Conservation (phyloP, 2,797 vertebrate species). For the Bovichtus variegatus region DNA sequence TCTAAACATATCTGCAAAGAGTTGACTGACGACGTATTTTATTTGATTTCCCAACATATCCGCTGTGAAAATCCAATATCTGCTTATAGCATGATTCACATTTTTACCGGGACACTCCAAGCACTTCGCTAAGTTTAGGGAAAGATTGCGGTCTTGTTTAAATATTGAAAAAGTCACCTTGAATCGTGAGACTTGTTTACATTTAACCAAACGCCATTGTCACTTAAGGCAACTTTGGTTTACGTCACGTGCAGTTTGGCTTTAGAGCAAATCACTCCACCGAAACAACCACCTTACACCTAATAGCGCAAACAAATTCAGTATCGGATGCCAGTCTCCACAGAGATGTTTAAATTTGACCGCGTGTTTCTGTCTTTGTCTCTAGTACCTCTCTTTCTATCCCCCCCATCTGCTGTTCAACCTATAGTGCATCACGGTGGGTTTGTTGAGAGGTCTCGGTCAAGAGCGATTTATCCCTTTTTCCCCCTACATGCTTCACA, state of each 20-base stretch:
- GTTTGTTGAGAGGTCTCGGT: slow-evolving; percentile 46
- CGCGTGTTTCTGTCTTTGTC: slow-evolving; percentile 16
- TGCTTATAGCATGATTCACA: neutral
- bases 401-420: slow-evolving; percentile 45
- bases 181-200: neutral
- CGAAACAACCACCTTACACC: neutral
- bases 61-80: neutral
- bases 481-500: slow-evolving; percentile 41
- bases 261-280: neutral
- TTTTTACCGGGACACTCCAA: neutral
- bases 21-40: neutral
- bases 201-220: neutral
- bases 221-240: no score
- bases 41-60: neutral
- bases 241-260: neutral
- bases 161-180: neutral
- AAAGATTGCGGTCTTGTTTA: neutral
- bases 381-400: slow-evolving; percentile 18
- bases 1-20: neutral
- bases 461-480: slow-evolving; percentile 53
- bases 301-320: neutral
- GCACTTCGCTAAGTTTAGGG: neutral
- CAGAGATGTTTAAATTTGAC: slow-evolving; percentile 9
- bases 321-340: neutral
- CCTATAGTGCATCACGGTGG: slow-evolving; percentile 29